Evolutionary conservation across 2,113 vertebrate genomes (phyloP).

Genomic region (Rhipidura dahli): DNA sequence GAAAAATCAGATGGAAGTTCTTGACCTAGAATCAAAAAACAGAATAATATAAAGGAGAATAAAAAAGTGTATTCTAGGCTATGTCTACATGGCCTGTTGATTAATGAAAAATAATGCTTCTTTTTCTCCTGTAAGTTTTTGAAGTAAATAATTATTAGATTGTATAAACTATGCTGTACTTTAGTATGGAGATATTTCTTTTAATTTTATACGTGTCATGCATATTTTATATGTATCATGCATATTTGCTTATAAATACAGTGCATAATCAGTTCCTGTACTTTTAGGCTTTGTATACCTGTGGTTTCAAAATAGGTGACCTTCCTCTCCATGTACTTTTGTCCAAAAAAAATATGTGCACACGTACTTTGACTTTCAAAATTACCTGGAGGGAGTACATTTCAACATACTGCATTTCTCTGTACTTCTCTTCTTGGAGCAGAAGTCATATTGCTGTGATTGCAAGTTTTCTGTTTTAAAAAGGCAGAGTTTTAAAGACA

Average conservation of each 20-base stretch:
- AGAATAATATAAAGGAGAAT: neutral
- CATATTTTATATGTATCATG: neutral
- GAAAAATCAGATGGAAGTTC: neutral
- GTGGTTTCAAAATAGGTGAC: neutral
- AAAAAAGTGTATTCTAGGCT: neutral
- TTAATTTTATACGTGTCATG: neutral
- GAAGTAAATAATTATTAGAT: neutral
- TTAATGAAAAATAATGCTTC: neutral
- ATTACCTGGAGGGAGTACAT: neutral
- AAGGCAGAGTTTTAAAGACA: neutral
- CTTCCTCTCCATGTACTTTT: neutral
- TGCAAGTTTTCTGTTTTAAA: neutral
- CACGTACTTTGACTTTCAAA: neutral
- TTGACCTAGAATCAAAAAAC: conserved; percentile 16
- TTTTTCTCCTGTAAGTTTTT: neutral
- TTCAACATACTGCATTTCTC: neutral
- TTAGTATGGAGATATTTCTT: neutral
- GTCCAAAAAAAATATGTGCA: neutral
- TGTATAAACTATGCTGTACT: neutral
- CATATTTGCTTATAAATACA: neutral
- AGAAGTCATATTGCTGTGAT: neutral
- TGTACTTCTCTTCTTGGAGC: neutral
- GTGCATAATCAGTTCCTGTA: neutral
- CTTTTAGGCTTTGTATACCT: neutral
- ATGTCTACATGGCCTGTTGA: neutral